Evolutionary conservation across 2,797 vertebrate genomes (phyloP), one percentile per base, ranked within the genome.

Genomic region (Enteromius trimaculatus): DNA sequence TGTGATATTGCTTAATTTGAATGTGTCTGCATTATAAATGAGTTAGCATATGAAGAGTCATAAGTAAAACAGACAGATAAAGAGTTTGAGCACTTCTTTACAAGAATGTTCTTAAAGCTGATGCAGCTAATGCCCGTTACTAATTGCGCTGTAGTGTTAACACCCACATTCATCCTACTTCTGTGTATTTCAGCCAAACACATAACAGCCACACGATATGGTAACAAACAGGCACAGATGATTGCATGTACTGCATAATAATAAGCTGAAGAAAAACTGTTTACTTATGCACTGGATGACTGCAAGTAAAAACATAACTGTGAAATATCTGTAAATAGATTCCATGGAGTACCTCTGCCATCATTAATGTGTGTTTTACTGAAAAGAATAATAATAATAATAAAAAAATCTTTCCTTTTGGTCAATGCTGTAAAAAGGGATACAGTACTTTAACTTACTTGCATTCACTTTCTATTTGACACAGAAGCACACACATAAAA

Each of bases 121-220:
- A 74, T 78, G 87, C 85, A 87, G 86, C 81, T 77, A 66, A 89
- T 82, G 16, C 19, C 21, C 51, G 65, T 34, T 21, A 8, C 34
- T 86, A 77, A 76, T 82, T 60, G 23, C 1, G n/a, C 82, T 86
- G 69, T n/a, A 44, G 85, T 74, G 4, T 79, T 55, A 21, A 39
- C 26, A 70, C 0, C 69, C 65, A 85, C 49, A 81, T 64, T 34
- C 82, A 58, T 39, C 37, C 42, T 65, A 37, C 60, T 68, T 58
- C 47, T 39, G 31, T 79, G 47, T 60, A 55, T 78, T 78, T 81
- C 79, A 78, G 44, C 66, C 53, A 53, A 77, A 75, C 60, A 72
- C 23, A 51, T 19, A 39, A 23, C 44, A 85, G 62, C 16, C 64
- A 80, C 74, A 10, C 65, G 66, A 58, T 86, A 71, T 49, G 65